A percentile compares a stretch with the other conserved stretches of the same genome.
These are phyloP conservation scores for Pteronotus mesoamericanus DNA, from an alignment of 2,797 vertebrate genomes.

Conservation along the genomic window DNA sequence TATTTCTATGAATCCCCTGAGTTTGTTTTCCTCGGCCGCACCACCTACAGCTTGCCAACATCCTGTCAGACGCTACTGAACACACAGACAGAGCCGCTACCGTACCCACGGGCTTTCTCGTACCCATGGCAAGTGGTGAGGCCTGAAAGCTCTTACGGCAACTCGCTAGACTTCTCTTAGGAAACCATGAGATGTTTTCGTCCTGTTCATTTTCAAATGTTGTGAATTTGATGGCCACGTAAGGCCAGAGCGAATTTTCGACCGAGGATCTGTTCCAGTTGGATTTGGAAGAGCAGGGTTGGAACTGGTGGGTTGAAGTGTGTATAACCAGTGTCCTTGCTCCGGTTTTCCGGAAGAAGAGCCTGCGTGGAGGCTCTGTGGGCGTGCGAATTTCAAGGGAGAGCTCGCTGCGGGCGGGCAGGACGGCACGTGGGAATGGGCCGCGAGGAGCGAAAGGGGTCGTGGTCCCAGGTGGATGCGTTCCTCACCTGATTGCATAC, in stretches of 20 bases:
- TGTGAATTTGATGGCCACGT: background rate
- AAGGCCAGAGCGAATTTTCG: background rate
- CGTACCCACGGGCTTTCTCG: background rate
- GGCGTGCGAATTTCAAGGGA: background rate
- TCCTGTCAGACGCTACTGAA: background rate
- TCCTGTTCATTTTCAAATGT: background rate
- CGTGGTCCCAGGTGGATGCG: fast-evolving
- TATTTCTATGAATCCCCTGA: conserved; percentile 65
- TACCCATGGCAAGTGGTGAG: background rate
- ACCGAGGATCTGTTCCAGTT: background rate
- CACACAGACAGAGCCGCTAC: too few species aligned
- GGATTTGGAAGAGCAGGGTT: background rate
- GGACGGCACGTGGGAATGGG: fast-evolving
- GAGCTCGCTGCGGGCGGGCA: background rate
- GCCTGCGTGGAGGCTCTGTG: too few species aligned
- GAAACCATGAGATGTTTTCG: background rate
- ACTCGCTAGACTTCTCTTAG: background rate
- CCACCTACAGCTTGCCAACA: conserved; percentile 43
- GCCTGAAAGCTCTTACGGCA: background rate
- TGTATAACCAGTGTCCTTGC: background rate
- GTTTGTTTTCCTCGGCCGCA: conserved; percentile 46
- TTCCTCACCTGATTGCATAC: fast-evolving
- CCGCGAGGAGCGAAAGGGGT: fast-evolving
- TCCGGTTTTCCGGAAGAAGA: background rate
- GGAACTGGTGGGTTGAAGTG: background rate